A percentile compares a stretch with the other conserved stretches of the same genome.
phyloP scores from a whole-genome alignment of 2,888 invertebrate genomes.

The Acleris sparsana region DNA sequence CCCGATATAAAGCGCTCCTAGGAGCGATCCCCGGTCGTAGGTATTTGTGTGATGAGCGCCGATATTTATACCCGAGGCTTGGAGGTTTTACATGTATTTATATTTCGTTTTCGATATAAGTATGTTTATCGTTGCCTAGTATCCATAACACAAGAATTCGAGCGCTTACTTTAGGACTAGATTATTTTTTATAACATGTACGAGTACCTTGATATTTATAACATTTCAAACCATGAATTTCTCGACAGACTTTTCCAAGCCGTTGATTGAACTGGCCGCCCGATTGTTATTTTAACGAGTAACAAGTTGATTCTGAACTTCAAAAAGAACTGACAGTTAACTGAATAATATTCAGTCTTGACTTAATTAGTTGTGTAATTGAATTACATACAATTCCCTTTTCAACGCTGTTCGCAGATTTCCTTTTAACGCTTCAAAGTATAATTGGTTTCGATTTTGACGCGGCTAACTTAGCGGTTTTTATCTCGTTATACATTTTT shows the following conservation, averaged over 20 bases:
- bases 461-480: background rate
- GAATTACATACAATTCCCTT: conserved; percentile 29
- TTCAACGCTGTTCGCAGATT: conserved; percentile 20
- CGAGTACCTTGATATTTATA: no score
- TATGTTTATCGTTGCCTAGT: no score
- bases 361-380: conserved; percentile 33
- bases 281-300: conserved; percentile 29
- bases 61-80: no score
- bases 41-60: no score
- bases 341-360: conserved; percentile 33
- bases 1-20: no score
- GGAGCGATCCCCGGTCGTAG: no score
- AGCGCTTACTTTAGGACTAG: no score
- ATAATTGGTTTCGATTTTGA: conserved; percentile 6
- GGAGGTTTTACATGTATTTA: no score
- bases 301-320: conserved; percentile 27
- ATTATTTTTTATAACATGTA: no score
- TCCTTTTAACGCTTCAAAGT: conserved; percentile 2
- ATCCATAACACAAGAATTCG: no score
- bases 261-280: conserved; percentile 20
- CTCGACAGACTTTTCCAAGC: conserved; percentile 9
- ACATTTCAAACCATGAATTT: background rate
- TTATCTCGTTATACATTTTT: background rate
- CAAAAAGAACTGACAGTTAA: conserved; percentile 30
- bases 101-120: no score